A percentile compares a stretch with the other conserved stretches of the same genome.
Conservation (phyloP, 2,888 invertebrate genomes). For the Halocaridina rubra region DNA sequence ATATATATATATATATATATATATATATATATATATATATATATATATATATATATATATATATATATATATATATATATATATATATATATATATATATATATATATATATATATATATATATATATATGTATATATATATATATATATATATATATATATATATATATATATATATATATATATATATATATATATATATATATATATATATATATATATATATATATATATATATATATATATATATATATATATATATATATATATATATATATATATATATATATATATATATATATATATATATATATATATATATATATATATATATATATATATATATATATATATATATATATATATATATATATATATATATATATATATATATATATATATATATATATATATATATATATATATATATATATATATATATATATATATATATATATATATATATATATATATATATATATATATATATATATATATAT, state of each 20-base stretch:
- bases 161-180: constrained; percentile 16
- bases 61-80: constrained; percentile 4
- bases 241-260: constrained; percentile 10
- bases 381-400: constrained; percentile 27
- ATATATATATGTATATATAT: constrained; percentile 10
- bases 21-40: neutral
- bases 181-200: neutral
- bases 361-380: constrained; percentile 20
- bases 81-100: constrained; percentile 3
- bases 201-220: constrained; percentile 14
- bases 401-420: constrained; percentile 29
- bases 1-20: neutral
- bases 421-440: too few relatives aligned
- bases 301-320: constrained; percentile 5
- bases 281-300: constrained; percentile 10
- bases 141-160: constrained; percentile 14
- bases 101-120: constrained; percentile 1
- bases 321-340: constrained; percentile 12
- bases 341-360: constrained; percentile 6
- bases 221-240: constrained; percentile 14
- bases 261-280: constrained; percentile 2
- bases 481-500: too few relatives aligned
- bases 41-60: neutral
- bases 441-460: too few relatives aligned
- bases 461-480: too few relatives aligned